Percentiles rank a stretch among this genome's conserved stretches.
phyloP scores from a whole-genome alignment of 2,888 invertebrate genomes.

The Platycheirus albimanus region DNA sequence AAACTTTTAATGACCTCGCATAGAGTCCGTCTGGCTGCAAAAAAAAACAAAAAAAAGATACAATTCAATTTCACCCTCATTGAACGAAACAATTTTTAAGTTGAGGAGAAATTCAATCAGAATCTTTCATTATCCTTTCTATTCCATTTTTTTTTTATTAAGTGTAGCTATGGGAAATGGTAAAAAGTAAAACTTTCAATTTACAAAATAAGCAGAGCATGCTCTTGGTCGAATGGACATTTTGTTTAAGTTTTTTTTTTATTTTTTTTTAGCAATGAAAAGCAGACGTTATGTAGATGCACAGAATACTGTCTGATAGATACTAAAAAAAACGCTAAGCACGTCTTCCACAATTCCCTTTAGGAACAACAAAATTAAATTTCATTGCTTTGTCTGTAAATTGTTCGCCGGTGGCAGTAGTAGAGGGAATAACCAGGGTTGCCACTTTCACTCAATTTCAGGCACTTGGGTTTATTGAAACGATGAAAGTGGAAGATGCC shows the following conservation, averaged over 20 bases:
- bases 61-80: constrained; percentile 23
- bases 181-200: constrained; percentile 48
- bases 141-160: no score
- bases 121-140: constrained; percentile 39
- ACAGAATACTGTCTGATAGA: background rate
- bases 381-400: constrained; percentile 39
- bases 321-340: background rate
- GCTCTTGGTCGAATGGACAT: constrained; percentile 18
- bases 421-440: background rate
- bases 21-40: background rate
- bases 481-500: no score
- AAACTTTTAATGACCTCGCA: constrained; percentile 34
- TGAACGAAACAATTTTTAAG: constrained; percentile 21
- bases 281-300: constrained; percentile 7
- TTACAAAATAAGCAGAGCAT: constrained; percentile 28
- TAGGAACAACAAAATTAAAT: constrained; percentile 46
- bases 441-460: background rate
- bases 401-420: background rate
- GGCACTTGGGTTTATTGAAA: background rate
- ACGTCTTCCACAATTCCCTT: constrained; percentile 32
- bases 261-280: constrained; percentile 1
- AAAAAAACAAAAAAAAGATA: constrained; percentile 5
- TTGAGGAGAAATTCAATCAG: constrained; percentile 47
- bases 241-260: no score
- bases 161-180: background rate